Evolutionary conservation across 2,797 vertebrate species (phyloP), one percentile per base, ranked within the genome.

Genomic region (Buphagus erythrorhynchus): DNA sequence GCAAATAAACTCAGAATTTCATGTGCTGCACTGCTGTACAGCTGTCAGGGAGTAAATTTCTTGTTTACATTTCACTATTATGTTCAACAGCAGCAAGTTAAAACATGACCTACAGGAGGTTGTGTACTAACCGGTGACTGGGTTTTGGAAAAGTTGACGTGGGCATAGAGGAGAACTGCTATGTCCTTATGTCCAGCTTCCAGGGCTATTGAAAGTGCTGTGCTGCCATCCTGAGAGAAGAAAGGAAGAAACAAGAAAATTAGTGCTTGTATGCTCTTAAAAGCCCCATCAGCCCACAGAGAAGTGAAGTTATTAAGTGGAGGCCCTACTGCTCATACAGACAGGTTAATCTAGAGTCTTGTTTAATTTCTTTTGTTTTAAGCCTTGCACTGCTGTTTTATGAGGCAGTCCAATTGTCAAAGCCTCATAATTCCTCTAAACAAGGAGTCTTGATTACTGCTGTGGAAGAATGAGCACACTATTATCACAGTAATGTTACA

Each of bases 181-280:
- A 99, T 99, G 97, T 99, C 99, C 95, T 99, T 99, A 97, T 99
- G 99, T 96, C 99, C 99, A 1, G 99, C 99, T 95, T 99, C 99
- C 98, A 99, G 98, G 95, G 99, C 99, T 78, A 99, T 99, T 16
- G 99, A 99, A 98, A 99, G 98, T 19, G 99, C 99, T 9, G 98
- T 99, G 89, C 99, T 99, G 97, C 99, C 99, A 88, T 99, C 99
- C 99, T 99, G 89, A 14, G 65, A 95, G 49, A 6, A 42, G 25
- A 82, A 93, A 19, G n/a, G 26, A 93, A 83, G 68, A 55, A 92
- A 61, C 13, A 54, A 45, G 61, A 71, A 13, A 42, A 66, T 69
- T 67, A 28, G 55, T 65, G 65, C 17, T 52, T 40, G 35, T 59
- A 31, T 29, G 29, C 43, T 80, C 62, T 77, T 80, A 71, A 74